phyloP scores from a whole-genome alignment of 2,888 invertebrate species.

The Lottia gigantea region DNA sequence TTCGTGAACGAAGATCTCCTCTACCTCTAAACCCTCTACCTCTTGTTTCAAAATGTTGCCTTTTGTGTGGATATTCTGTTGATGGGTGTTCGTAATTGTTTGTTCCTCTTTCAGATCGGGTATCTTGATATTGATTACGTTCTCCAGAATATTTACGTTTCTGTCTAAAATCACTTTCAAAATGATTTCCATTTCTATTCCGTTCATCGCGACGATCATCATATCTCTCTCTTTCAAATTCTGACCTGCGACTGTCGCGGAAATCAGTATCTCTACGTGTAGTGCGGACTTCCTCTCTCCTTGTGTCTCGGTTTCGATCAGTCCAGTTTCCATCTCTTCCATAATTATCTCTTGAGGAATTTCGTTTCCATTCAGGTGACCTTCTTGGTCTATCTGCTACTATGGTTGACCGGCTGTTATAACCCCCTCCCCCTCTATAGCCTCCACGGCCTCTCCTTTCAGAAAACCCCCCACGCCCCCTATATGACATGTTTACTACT shows the following conservation, averaged over 20 bases:
- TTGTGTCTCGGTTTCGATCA: neutral
- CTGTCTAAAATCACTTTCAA: neutral
- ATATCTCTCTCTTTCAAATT: neutral
- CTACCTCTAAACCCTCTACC: neutral
- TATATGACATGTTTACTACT: too few relatives aligned
- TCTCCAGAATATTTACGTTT: neutral
- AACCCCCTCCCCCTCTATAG: neutral
- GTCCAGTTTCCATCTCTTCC: neutral
- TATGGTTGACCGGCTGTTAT: neutral
- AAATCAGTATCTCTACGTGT: neutral
- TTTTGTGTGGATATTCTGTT: neutral
- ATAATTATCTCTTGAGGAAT: neutral
- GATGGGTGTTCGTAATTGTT: neutral
- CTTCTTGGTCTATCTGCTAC: neutral
- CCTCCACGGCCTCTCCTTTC: neutral
- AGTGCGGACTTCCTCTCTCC: too few relatives aligned
- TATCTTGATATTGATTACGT: neutral
- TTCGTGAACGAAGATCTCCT: neutral
- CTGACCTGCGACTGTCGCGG: neutral
- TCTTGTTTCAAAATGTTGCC: conserved; percentile 1
- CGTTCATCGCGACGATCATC: neutral
- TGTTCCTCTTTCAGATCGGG: neutral
- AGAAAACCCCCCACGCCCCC: too few relatives aligned
- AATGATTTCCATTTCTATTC: too few relatives aligned
- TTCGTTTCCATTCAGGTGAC: neutral